Evolutionary conservation across 2,888 invertebrate species (phyloP), one percentile per base, ranked within the genome.

Genomic region (Atethmia centrago): DNA sequence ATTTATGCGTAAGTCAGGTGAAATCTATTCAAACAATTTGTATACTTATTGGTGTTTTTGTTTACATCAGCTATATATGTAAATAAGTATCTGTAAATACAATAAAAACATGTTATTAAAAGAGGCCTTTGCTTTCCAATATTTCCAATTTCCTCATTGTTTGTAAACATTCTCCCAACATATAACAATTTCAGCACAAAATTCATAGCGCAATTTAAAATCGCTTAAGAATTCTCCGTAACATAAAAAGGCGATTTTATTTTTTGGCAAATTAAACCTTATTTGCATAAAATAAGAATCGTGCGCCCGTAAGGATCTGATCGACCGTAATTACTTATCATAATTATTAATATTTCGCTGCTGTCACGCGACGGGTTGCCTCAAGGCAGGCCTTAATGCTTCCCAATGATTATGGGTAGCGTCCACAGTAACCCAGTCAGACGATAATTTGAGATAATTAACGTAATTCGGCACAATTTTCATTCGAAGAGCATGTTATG

Each of bases 401-500:
- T 83, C 84, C 77, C 88, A 81, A 89, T 91, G 92, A 88, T 90
- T 92, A 93, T 92, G 92, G 91, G 92, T 91, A 92, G 91, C 90
- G 80, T 88, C 90, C 88, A 89, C 90, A 88, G 92, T 92, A 92
- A 92, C 92, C 90, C 90, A 90, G 89, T 86, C 87, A 85, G 84
- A 92, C 92, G 94, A 95, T 96, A 96, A 96, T 96, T 95, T 94
- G 92, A 91, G 90, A 92, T 94, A 95, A 96, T 96, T 96, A 94
- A 89, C 92, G 92, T 94, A 95, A 95, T 95, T 95, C 90, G 85
- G 91, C 92, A 93, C 92, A 95, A 95, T 95, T 95, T 94, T 84
- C 90, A 87, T 88, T 89, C 87, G 88, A 94, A 93, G 93, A 92
- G 94, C 95, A 95, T 95, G 94, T 95, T 94, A 79, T 90, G 92